Evolutionary conservation across 2,888 invertebrate genomes (phyloP).

Genomic region (Arge pagana): DNA sequence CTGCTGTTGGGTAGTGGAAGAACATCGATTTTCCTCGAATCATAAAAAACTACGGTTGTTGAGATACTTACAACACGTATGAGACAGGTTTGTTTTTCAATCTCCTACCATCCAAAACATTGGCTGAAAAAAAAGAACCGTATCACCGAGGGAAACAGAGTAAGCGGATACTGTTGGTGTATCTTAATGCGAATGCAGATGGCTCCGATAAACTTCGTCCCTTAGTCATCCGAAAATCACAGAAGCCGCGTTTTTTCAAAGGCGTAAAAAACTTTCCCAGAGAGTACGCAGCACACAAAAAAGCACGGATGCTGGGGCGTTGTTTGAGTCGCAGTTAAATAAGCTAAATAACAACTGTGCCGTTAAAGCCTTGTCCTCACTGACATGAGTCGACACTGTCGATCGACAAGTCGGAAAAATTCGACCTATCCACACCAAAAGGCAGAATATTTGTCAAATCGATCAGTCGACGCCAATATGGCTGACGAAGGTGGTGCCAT

Average conservation of each 20-base stretch:
- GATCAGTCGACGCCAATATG: too few relatives aligned
- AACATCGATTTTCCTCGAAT: conserved; percentile 8
- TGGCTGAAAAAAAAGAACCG: conserved; percentile 39
- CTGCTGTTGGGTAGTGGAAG: conserved; percentile 1
- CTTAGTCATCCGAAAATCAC: conserved; percentile 45
- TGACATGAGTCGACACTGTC: too few relatives aligned
- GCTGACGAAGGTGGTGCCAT: too few relatives aligned
- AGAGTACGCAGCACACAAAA: conserved; percentile 43
- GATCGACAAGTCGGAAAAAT: too few relatives aligned
- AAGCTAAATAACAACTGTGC: conserved; percentile 10
- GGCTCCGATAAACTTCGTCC: conserved; percentile 45
- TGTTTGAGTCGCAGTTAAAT: conserved; percentile 1
- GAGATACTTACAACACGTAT: conserved; percentile 40
- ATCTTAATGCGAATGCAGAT: conserved; percentile 43
- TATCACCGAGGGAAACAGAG: conserved; percentile 48
- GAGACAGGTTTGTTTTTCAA: conserved; percentile 40
- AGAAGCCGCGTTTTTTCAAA: conserved; percentile 45
- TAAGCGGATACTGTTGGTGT: conserved; percentile 44
- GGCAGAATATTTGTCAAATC: too few relatives aligned
- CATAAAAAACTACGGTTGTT: conserved; percentile 2
- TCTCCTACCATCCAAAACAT: conserved; percentile 37
- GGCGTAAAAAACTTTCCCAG: conserved; percentile 36
- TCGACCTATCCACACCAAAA: too few relatives aligned
- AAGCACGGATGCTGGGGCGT: conserved; percentile 46
- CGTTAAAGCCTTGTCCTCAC: too few relatives aligned